Base-by-base conservation (phyloP, 1,140 invertebrate species). In the Zaprionus taronus region DNA sequence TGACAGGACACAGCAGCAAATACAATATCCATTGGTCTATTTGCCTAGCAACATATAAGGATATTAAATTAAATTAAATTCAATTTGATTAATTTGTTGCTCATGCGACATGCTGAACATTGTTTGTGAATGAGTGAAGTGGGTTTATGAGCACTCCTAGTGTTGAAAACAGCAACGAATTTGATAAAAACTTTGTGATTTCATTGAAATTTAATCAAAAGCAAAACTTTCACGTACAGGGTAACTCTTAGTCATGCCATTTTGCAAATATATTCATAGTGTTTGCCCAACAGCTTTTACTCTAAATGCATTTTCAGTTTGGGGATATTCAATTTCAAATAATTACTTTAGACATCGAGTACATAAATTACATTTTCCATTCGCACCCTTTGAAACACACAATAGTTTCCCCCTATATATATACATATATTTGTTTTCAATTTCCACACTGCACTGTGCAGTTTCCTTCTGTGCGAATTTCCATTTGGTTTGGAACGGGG, bases 361-460 rank as follows among this genome's bases (percentile, higher is more conserved):
- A 51, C 47, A 51, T 24, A 51, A 51, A 51, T 51, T 51, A 51
- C 47, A 51, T 51, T 51, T 51, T 14, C 47, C 47, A 20, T 11
- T 20, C 17, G 24, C 47, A 4, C 47, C 20, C 47, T 51, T 51
- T 14, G 47, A 12, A 51, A 51, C 47, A 24, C 47, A 51, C 47
- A 51, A 51, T 51, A 51, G 47, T 51, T 51, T 51, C 6, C 15
- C 36, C 41, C 15, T 15, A 31, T 31, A 2, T n/a, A 47, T 47
- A 51, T 51, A 51, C 31, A 34, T 22, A 24, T 51, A 51, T 51
- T 51, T 51, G 47, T 51, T 51, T 51, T 51, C 47, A 51, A 51
- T 51, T 51, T 51, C 47, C 20, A 51, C 47, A 17, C 41, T 47
- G 2, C n/a, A 9, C 41, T 17, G n/a, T 47, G n/a, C n/a, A 17